A percentile compares a stretch with the other conserved stretches of the same genome.
Evolutionary conservation across 2,888 invertebrate genomes (phyloP).

Genomic region (Himalopsyche tibetana): DNA sequence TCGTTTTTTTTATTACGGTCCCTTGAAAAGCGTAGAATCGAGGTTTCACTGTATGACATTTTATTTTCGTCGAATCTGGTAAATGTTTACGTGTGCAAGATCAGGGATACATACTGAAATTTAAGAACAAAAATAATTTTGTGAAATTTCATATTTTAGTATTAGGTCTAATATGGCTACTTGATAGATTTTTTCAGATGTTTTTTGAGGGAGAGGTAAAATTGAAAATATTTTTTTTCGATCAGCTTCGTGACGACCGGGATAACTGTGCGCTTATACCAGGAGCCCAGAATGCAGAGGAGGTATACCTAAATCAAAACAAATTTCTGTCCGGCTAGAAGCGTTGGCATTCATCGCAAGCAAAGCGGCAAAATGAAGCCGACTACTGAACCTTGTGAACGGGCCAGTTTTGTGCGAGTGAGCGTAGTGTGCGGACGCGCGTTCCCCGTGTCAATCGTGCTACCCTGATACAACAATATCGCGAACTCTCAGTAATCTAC

Average conservation of each 20-base stretch:
- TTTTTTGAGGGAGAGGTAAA: no score
- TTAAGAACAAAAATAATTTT: no score
- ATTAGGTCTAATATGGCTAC: no score
- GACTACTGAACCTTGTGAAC: neutral
- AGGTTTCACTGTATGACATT: no score
- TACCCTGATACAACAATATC: conserved; percentile 40
- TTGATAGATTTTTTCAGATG: no score
- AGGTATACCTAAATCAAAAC: conserved; percentile 12
- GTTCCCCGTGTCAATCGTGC: conserved; percentile 7
- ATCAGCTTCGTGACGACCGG: neutral
- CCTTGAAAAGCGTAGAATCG: no score
- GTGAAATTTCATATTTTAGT: no score
- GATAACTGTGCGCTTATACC: neutral
- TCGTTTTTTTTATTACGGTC: no score
- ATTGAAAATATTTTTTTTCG: neutral
- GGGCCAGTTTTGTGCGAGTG: conserved; percentile 38
- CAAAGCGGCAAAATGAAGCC: neutral
- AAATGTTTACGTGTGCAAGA: no score
- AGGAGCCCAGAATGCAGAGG: conserved; percentile 18
- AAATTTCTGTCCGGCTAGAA: neutral
- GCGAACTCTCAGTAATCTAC: conserved; percentile 7
- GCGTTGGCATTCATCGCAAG: conserved; percentile 12
- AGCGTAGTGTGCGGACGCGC: conserved; percentile 23
- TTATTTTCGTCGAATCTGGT: no score
- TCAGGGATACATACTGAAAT: no score